These are phyloP conservation scores for Arctia plantaginis DNA, from an alignment of 2,888 invertebrate genomes.

Conservation along the genomic window DNA sequence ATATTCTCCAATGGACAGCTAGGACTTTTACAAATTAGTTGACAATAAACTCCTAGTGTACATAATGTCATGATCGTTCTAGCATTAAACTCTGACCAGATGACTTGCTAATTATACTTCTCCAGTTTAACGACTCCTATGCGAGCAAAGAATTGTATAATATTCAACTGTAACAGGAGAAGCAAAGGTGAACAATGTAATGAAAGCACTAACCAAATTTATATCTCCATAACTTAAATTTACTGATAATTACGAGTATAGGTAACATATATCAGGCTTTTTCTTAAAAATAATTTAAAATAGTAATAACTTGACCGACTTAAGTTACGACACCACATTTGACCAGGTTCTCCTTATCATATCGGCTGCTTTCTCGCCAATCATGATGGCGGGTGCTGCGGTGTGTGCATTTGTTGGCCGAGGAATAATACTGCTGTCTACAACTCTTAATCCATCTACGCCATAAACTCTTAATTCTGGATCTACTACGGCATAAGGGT, in stretches of 20 bases:
- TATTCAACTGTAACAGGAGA: neutral
- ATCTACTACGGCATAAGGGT: conserved; percentile 89
- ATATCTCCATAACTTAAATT: neutral
- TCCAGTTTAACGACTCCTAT: too few species aligned
- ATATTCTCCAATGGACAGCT: neutral
- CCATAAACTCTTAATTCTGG: conserved; percentile 88
- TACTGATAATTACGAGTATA: neutral
- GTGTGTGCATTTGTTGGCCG: conserved; percentile 88
- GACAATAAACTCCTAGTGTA: neutral
- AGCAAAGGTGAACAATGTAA: neutral
- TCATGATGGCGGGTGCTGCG: conserved; percentile 89
- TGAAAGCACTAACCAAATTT: conserved; percentile 7
- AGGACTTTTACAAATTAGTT: neutral
- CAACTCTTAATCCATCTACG: conserved; percentile 87
- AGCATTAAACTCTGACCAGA: neutral
- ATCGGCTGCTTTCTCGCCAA: conserved; percentile 91
- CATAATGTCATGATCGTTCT: neutral
- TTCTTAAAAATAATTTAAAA: conserved; percentile 5
- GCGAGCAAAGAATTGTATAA: too few species aligned
- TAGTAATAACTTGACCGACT: neutral
- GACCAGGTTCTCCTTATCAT: conserved; percentile 87
- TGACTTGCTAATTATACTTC: too few species aligned
- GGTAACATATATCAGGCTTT: conserved; percentile 12
- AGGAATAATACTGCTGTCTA: conserved; percentile 90
- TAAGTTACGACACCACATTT: conserved; percentile 52